Base-by-base conservation (phyloP, 2,888 invertebrate genomes). In the Idaea dimidiata region DNA sequence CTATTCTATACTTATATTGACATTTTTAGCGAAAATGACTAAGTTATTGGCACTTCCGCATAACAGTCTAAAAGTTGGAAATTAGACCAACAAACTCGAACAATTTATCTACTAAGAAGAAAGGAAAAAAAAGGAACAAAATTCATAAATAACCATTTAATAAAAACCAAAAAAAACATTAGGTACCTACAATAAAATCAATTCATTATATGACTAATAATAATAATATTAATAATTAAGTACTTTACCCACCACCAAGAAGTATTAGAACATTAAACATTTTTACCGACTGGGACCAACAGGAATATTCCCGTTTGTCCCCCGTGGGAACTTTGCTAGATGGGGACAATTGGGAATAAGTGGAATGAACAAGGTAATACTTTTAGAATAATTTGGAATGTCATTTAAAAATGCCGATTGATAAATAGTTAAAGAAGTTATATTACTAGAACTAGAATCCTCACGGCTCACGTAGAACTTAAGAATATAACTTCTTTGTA, bases 81-180 rank as follows among this genome's bases (percentile, higher is more conserved):
- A 43, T 8, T 43, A 43, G 14, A 43, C 43, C 24, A 24, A 24
- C 24, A 24, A 3, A 24, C 24, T 24, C 24, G 24, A 24, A 24
- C 24, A 24, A 24, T 53, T 16, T 53, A 10, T 33, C 14, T 33
- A 33, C 33, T 10, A 43, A 43, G 10, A 71, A 72, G 78, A 72
- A 71, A 72, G 76, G 71, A 73, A 78, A 77, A 82, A 83, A 79
- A 81, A 73, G 74, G 74, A 79, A 72, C 75, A 81, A 83, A 79
- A 75, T 72, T 74, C 75, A 82, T 83, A 80, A 65, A 62, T 82
- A 89, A 89, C 87, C 85, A 76, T 90, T 91, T 91, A 89, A 87
- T 89, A 83, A 87, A 86, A 90, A 88, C 80, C 82, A 86, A 89
- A 88, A 84, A 75, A 8, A 60, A 62, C 8, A 76, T 69, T 73